Evolutionary conservation across 2,113 vertebrate genomes (phyloP).

Genomic region (Ancistrus triradiatus): DNA sequence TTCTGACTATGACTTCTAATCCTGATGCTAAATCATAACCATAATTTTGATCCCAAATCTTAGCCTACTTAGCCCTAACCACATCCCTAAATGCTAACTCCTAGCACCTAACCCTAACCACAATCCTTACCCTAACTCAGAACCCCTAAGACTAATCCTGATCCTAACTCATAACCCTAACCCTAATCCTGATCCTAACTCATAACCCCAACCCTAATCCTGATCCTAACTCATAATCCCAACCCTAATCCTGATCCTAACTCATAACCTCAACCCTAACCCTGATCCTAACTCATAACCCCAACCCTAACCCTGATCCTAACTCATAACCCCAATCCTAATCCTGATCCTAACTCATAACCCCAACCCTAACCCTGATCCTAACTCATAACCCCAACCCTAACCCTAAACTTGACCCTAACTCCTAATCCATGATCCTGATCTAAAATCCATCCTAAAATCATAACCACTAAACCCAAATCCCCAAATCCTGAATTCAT

Average conservation of each 20-base stretch:
- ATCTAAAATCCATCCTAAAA: not conserved
- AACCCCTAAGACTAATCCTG: no score
- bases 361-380: not conserved
- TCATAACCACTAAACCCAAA: not conserved
- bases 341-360: not conserved
- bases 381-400: not conserved
- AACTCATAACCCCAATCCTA: no score
- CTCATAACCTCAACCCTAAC: not conserved
- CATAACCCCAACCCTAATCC: not conserved
- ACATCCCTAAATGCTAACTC: not conserved
- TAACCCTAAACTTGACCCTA: not conserved
- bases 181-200: not conserved
- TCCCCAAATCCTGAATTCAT: not conserved
- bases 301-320: not conserved
- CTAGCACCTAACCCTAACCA: no score
- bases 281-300: not conserved
- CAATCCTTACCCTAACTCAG: not conserved
- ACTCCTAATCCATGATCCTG: no score
- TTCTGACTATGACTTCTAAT: not conserved
- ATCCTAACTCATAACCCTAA: not conserved
- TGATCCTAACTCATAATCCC: not conserved
- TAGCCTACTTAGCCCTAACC: no score
- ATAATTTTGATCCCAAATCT: not conserved
- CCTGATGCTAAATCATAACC: not conserved
- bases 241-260: not conserved